Evolutionary conservation across 2,888 invertebrate genomes (phyloP).

Genomic region (Drosophila multiciliata): DNA sequence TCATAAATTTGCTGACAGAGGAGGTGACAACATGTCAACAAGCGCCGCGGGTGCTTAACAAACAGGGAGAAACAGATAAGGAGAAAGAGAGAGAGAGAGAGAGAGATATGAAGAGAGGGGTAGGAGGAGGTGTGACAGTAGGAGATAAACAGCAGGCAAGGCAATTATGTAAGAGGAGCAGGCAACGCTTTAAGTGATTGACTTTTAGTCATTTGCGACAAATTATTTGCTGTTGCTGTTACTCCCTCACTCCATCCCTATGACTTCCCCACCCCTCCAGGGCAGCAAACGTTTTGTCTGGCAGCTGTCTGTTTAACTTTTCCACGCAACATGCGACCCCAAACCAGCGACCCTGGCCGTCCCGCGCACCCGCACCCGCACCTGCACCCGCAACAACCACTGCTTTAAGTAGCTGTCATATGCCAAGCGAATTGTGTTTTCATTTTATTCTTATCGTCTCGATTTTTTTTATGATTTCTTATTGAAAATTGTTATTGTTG

Average conservation of each 20-base stretch:
- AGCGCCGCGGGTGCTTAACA: slow-evolving; percentile 66
- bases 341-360: slow-evolving; percentile 12
- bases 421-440: slow-evolving; percentile 40
- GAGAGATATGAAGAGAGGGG: neutral
- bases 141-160: slow-evolving; percentile 41
- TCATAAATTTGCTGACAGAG: slow-evolving; percentile 76
- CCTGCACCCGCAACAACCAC: no score
- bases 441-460: slow-evolving; percentile 13
- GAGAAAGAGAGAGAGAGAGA: neutral
- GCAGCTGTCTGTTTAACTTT: slow-evolving; percentile 50
- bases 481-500: slow-evolving; percentile 70
- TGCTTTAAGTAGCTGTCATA: slow-evolving; percentile 55
- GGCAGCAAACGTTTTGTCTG: slow-evolving; percentile 23
- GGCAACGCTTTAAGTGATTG: slow-evolving; percentile 64
- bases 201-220: slow-evolving; percentile 41
- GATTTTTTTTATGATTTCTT: slow-evolving; percentile 49
- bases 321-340: slow-evolving; percentile 24
- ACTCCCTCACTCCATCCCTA: no score
- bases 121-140: neutral
- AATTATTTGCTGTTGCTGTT: slow-evolving; percentile 1
- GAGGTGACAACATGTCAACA: slow-evolving; percentile 79
- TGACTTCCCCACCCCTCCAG: neutral
- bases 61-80: slow-evolving; percentile 10
- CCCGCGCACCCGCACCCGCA: neutral
- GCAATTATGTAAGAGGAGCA: slow-evolving; percentile 56